Evolutionary conservation across 2,113 vertebrate genomes (phyloP), one percentile per base, ranked within the genome.

Genomic region (Zapornia atra): DNA sequence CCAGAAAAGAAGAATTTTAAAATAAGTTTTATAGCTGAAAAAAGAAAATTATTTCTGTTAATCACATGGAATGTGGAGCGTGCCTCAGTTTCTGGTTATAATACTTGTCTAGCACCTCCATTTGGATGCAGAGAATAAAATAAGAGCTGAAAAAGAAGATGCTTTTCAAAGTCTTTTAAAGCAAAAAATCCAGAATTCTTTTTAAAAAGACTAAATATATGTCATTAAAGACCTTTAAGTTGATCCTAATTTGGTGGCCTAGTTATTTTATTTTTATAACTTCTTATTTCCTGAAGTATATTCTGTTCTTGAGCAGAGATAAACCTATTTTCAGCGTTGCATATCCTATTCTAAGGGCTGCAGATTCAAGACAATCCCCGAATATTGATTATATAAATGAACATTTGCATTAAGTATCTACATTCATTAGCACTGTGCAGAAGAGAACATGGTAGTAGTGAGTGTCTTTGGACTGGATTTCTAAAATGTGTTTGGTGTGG

Each of bases 321-420:
- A 88, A 97, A 96, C 38, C 80, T 42, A 86, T 76, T 78, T 90
- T 94, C 86, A 88, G 60, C 92, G 82, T 92, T 86, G 65, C 25
- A 53, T 86, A 86, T 80, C 66, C 78, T 93, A 17, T 96, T 95
- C 65, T 56, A 31, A 94, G 81, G 33, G 48, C 82, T 86, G 51
- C 33, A 71, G 53, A 91, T 76, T 89, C 59, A 92, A 92, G 94
- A 91, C 88, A 87, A 79, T 95, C 61, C 84, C 80, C 89, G 94
- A 84, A 88, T 97, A 96, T 82, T 94, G 95, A 91, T 91, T 85
- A 86, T 75, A 79, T 93, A 90, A 97, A 85, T 64, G 33, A 95
- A 77, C 28, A 16, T 73, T 92, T 96, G 44, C 54, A 48, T 79
- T 72, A 80, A 92, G 38, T 79, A 64, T 90, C 77, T 50, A 44